phyloP scores from a whole-genome alignment of 2,113 vertebrate genomes.

The Potamarius usumacintae region DNA sequence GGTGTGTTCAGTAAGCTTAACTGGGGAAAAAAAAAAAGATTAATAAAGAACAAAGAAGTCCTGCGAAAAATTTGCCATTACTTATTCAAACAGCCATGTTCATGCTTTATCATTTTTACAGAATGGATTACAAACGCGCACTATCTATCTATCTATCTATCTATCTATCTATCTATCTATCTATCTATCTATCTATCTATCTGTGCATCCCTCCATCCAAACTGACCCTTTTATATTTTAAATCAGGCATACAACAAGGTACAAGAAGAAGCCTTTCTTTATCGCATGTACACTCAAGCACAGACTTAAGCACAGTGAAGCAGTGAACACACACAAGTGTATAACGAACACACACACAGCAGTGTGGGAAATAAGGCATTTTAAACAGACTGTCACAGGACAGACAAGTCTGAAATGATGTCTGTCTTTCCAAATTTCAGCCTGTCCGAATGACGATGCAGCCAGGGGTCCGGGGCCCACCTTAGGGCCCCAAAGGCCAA shows the following conservation, averaged over 20 bases:
- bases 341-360: too few species aligned
- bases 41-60: background rate
- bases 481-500: too few species aligned
- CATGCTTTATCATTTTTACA: background rate
- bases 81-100: background rate
- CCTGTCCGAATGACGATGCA: too few species aligned
- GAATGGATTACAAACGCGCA: background rate
- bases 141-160: background rate
- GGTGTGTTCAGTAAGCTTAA: constrained; percentile 1
- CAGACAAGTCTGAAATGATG: too few species aligned
- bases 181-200: background rate
- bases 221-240: background rate
- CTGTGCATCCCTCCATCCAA: background rate
- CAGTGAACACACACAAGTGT: too few species aligned
- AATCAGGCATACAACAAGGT: background rate
- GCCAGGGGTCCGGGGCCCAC: too few species aligned
- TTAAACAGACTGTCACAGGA: too few species aligned
- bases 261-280: too few species aligned
- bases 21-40: background rate
- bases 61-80: background rate
- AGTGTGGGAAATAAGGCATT: too few species aligned
- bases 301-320: too few species aligned
- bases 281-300: too few species aligned
- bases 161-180: background rate
- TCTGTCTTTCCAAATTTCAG: too few species aligned